These are phyloP conservation scores for Alouatta palliata DNA, from an alignment of 2,113 vertebrate genomes.

Conservation along the genomic window DNA sequence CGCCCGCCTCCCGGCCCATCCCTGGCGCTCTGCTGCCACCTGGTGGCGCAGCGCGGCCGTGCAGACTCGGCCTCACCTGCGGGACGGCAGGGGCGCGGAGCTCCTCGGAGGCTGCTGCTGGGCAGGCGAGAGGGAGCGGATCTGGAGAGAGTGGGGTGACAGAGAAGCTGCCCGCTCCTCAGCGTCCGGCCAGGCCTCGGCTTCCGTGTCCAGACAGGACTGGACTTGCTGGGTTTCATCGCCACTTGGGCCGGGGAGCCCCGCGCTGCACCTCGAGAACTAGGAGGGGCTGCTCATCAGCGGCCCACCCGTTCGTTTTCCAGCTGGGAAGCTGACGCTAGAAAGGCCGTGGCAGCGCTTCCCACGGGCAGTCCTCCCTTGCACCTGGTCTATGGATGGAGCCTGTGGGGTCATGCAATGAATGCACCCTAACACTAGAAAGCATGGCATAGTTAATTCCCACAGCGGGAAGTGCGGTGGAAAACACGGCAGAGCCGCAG, in stretches of 20 bases:
- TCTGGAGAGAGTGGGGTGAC: no score
- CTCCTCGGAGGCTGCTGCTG: neutral
- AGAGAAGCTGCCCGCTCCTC: no score
- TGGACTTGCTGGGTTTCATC: no score
- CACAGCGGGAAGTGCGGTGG: accelerated
- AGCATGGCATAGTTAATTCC: neutral
- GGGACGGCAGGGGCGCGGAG: accelerated
- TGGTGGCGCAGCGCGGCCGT: neutral
- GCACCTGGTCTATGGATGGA: neutral
- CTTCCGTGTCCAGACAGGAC: no score
- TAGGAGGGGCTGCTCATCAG: neutral
- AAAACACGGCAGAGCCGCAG: neutral
- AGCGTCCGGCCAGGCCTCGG: neutral
- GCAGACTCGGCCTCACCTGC: neutral
- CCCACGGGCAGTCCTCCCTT: neutral
- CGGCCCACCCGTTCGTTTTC: accelerated
- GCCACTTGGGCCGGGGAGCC: neutral
- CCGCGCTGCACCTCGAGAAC: neutral
- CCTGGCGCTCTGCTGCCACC: conserved; percentile 59
- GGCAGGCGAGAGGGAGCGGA: neutral
- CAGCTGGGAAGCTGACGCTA: neutral
- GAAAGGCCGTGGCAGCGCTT: accelerated
- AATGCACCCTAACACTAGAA: accelerated
- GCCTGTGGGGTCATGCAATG: accelerated
- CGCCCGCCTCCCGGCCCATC: accelerated